Percentiles rank a stretch among this genome's conserved stretches.
Conservation (phyloP, 2,888 invertebrate genomes). For the Nesidiocoris tenuis region DNA sequence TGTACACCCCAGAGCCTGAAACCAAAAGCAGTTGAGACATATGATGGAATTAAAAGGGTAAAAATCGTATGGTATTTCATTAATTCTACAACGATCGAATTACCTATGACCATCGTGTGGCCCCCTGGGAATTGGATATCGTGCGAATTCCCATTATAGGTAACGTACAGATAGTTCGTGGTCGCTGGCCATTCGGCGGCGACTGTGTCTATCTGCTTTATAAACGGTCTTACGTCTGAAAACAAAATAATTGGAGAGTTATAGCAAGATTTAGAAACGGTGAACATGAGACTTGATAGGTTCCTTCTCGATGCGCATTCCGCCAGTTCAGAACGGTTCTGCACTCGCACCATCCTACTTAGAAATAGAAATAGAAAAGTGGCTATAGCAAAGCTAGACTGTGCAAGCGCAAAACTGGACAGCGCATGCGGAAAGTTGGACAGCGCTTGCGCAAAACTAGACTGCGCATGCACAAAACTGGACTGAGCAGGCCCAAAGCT, state of each 20-base stretch:
- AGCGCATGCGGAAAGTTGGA: too few species aligned
- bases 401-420: too few species aligned
- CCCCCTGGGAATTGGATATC: constrained; percentile 80
- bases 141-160: constrained; percentile 85
- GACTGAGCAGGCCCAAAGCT: too few species aligned
- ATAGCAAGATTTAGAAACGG: too few species aligned
- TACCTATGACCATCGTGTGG: constrained; percentile 83
- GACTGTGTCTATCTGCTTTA: constrained; percentile 98
- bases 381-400: too few species aligned
- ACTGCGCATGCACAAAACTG: too few species aligned
- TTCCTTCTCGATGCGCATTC: too few species aligned
- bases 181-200: constrained; percentile 99
- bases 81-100: constrained; percentile 44
- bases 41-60: neutral
- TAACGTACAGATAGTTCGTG: constrained; percentile 97
- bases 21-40: constrained; percentile 25
- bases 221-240: constrained; percentile 73
- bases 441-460: too few species aligned
- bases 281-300: too few species aligned
- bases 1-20: constrained; percentile 83
- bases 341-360: too few species aligned
- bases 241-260: constrained; percentile 6
- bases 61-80: constrained; percentile 1
- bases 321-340: too few species aligned
- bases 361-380: too few species aligned